These are phyloP conservation scores for Phyllotis vaccarum DNA, from an alignment of 2,797 vertebrate species.

Conservation along the genomic window DNA sequence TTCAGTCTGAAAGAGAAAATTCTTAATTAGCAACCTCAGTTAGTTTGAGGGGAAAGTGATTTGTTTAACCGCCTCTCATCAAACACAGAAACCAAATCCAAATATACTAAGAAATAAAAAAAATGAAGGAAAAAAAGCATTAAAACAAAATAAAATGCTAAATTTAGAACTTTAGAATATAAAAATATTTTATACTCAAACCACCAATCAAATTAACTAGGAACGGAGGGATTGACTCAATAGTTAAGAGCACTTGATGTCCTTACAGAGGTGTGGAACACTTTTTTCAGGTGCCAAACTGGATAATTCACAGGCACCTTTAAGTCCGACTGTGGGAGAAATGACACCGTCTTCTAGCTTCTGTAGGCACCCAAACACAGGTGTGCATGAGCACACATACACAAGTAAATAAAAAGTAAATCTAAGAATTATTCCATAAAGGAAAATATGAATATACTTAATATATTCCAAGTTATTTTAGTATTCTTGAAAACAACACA, in stretches of 20 bases:
- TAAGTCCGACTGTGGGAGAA: not conserved
- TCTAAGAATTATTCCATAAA: not conserved
- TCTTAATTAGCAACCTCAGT: not conserved
- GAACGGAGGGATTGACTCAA: not conserved
- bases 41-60: not conserved
- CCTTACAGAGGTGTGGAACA: not conserved
- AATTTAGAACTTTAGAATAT: not conserved
- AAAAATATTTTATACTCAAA: slow-evolving; percentile 33
- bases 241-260: not conserved
- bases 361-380: not conserved
- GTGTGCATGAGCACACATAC: no score
- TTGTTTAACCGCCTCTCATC: not conserved
- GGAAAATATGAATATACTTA: slow-evolving; percentile 21
- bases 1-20: not conserved
- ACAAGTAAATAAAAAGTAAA: not conserved
- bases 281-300: not conserved
- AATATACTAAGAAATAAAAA: not conserved
- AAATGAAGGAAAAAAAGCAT: not conserved
- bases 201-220: not conserved
- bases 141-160: not conserved
- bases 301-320: not conserved
- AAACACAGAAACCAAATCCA: not conserved
- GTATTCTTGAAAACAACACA: not conserved
- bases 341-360: not conserved
- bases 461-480: not conserved